Evolutionary conservation across 2,888 invertebrate genomes (phyloP).

Genomic region (Ichneumon xanthorius): DNA sequence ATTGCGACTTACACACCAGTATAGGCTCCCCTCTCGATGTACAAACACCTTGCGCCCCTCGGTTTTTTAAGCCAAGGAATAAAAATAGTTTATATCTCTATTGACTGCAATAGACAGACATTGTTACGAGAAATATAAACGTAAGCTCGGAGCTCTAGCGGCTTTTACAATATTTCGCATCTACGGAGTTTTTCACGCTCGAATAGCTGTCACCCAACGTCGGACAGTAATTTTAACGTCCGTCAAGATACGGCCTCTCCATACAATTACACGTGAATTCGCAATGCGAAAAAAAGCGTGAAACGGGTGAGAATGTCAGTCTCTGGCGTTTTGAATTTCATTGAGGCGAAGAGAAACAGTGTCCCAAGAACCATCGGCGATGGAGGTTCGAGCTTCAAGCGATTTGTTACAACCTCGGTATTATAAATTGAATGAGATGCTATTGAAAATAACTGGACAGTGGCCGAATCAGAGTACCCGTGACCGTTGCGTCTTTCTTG

Average conservation of each 20-base stretch:
- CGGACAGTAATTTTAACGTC: too few species aligned
- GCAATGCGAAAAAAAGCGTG: neutral
- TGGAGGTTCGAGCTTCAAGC: neutral
- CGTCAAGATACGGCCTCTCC: too few species aligned
- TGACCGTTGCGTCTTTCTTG: neutral
- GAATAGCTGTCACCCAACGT: too few species aligned
- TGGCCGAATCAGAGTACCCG: conserved; percentile 16
- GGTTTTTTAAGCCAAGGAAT: neutral
- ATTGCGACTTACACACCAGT: neutral
- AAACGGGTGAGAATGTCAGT: neutral
- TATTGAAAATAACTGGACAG: neutral
- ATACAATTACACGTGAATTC: neutral
- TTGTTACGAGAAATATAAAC: neutral
- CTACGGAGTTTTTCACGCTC: too few species aligned
- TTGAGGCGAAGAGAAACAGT: neutral
- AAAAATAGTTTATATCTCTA: neutral
- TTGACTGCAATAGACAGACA: neutral
- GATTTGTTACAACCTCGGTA: conserved; percentile 21
- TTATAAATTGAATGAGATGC: neutral
- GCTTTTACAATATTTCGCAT: neutral
- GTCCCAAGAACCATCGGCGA: neutral
- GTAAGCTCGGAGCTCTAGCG: neutral
- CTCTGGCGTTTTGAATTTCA: neutral
- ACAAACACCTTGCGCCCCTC: too few species aligned
- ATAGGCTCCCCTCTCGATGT: neutral